Base-by-base conservation (phyloP, 2,113 vertebrate species). In the Ictalurus punctatus region DNA sequence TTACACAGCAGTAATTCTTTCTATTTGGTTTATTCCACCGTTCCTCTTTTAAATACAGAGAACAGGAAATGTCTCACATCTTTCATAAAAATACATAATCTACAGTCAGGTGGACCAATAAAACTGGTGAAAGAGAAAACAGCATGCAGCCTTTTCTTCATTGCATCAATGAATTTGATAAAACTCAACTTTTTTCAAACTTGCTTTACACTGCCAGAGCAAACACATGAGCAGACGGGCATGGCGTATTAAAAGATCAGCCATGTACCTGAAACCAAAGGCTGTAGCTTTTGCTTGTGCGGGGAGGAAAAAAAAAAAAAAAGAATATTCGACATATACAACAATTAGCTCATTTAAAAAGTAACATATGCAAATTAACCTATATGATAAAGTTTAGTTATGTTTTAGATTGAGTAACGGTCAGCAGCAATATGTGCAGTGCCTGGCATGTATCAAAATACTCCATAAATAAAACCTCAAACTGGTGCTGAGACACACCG, bases 81-180 rank as follows among this genome's bases (percentile, higher is more conserved):
- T 89, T 89, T 87, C 78, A 91, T 92, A 92, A 92, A 93, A 93
- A 91, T 85, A 91, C 56, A 89, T 88, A 80, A 86, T 92, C 86
- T 90, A 92, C 88, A 92, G 37, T 91, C 40, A 80, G 79, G 30
- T 48, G 73, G 59, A 81, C 71, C 52, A 67, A 37, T 88, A 83
- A 86, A 91, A 74, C 58, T 80, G 27, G 34, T 37, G 74, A 86
- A 48, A 23, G 59, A 67, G 63, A 56, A 71, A 86, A 79, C 58
- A 84, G 61, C 59, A 88, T 85, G 85, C 37, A 65, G 65, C 10
- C 73, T 69, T 19, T 67, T 83, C 61, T 10, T 76, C 25, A 52
- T 37, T 59, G 79, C 67, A 61, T 54, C 54, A 83, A 83, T 8
- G 14, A 88, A 79, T 30, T 34, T 2, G 0, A 87, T 37, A 44